Evolutionary conservation across 2,888 invertebrate genomes (phyloP).

Genomic region (Diarsia mendica): DNA sequence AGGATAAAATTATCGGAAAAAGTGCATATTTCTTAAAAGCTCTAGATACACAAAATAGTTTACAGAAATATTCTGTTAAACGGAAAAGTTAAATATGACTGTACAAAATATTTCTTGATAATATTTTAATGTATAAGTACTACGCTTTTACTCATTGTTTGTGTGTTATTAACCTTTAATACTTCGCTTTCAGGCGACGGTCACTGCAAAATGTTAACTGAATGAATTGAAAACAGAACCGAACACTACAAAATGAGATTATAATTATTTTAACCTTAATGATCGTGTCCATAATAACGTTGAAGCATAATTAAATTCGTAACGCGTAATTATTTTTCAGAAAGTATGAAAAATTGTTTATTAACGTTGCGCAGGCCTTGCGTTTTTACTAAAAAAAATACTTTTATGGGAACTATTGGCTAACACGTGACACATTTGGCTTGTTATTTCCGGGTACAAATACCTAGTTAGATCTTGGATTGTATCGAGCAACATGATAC

Average conservation of each 20-base stretch:
- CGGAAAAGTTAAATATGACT: too few relatives aligned
- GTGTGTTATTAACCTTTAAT: slow-evolving; percentile 9
- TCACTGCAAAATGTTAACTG: not conserved
- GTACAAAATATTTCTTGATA: too few relatives aligned
- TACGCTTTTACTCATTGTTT: too few relatives aligned
- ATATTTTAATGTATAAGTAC: too few relatives aligned
- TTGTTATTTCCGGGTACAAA: not conserved
- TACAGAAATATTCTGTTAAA: too few relatives aligned
- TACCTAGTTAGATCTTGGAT: not conserved
- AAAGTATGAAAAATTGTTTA: not conserved
- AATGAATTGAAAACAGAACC: slow-evolving; percentile 4
- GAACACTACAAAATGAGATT: slow-evolving; percentile 15
- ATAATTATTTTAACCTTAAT: slow-evolving; percentile 38
- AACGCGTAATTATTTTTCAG: not conserved
- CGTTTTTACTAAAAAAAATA: not conserved
- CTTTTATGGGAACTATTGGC: not conserved
- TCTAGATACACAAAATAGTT: too few relatives aligned
- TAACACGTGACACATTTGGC: not conserved
- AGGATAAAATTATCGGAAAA: too few relatives aligned
- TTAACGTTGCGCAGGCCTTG: not conserved
- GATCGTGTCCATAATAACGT: not conserved
- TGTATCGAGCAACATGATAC: not conserved
- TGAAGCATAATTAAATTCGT: slow-evolving; percentile 7
- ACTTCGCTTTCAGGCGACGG: slow-evolving; percentile 11
- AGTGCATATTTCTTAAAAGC: too few relatives aligned